A percentile compares a stretch with the other conserved stretches of the same genome.
Evolutionary conservation across 2,797 vertebrate species (phyloP).

Genomic region (Poecilia gillii): DNA sequence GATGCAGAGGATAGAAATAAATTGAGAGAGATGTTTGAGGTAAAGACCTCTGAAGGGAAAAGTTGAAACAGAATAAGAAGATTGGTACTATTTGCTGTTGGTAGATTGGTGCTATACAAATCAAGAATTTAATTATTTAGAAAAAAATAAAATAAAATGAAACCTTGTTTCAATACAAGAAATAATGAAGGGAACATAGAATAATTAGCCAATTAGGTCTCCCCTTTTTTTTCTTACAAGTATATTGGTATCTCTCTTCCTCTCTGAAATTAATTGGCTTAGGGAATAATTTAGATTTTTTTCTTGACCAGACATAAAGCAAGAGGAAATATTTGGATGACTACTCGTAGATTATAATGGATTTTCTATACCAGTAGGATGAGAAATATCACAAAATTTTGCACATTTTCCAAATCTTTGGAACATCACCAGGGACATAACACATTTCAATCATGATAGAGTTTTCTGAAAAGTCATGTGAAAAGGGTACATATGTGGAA

Average conservation of each 20-base stretch:
- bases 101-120: too few species aligned
- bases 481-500: neutral
- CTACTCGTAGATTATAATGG: too few species aligned
- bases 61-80: neutral
- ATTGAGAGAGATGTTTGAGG: neutral
- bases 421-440: neutral
- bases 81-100: neutral
- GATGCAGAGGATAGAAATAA: neutral
- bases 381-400: neutral
- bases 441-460: neutral
- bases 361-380: neutral
- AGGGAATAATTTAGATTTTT: neutral
- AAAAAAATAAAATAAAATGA: neutral
- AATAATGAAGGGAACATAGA: neutral
- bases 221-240: neutral
- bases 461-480: neutral
- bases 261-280: neutral
- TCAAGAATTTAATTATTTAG: too few species aligned
- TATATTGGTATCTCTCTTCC: neutral
- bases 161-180: neutral
- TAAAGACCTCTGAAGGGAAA: neutral
- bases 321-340: neutral
- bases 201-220: neutral
- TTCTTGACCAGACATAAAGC: neutral
- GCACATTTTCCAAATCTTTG: neutral